Evolutionary conservation across 2,888 invertebrate genomes (phyloP), one percentile per base, ranked within the genome.

Genomic region (Epinotia ramella): DNA sequence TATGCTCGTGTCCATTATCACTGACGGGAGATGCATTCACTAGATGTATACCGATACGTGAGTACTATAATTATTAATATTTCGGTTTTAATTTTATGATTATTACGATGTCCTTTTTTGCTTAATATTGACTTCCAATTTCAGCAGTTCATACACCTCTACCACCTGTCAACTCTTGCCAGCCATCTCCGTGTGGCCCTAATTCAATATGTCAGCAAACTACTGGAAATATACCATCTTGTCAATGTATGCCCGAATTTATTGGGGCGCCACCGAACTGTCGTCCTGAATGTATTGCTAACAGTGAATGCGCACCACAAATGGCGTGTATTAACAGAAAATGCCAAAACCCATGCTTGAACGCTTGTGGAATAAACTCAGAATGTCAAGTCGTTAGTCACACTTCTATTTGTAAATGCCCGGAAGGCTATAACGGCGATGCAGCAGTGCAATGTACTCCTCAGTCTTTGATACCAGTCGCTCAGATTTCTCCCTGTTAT

Each of bases 331-430:
- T 96, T 56, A 97, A 96, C 86, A 96, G 96, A 85, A 97, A 96
- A 90, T 97, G 97, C 88, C 95, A 95, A 84, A 96, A 97, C 87
- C 97, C 97, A 20, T 97, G 97, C 84, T 93, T 95, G 49, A 95
- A 96, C 78, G 95, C 96, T n/a, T 97, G 97, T 87, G 97, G 97
- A 46, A 83, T 89, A 6, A 97, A 96, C 84, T 96, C 97, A 2
- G 96, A 97, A 81, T 98, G 97, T 86, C 95, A 95, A 77, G 97
- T 97, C 24, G 95, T 97, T 28, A 97, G 97, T 84, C 97, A 97
- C 86, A 95, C 97, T 53, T 96, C 97, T 57, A 95, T 96, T 81
- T 96, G 97, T 85, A 90, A 96, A 62, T 98, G 98, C 83, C 89
- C 94, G 4, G 91, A 93, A 74, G 97, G 96, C 3, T 97, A 95